Evolutionary conservation across 2,888 invertebrate genomes (phyloP).

Genomic region (Caradrina clavipalpis): DNA sequence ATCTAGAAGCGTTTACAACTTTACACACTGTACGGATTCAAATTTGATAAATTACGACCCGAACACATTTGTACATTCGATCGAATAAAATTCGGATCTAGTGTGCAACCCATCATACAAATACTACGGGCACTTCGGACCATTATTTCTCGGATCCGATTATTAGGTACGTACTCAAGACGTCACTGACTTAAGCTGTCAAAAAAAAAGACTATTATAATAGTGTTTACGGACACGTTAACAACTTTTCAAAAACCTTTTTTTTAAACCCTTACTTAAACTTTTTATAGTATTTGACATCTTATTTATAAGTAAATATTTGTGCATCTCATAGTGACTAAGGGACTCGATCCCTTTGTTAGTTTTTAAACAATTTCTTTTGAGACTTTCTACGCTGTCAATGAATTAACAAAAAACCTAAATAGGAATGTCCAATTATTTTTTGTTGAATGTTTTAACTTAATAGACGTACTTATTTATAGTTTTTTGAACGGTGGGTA

Average conservation of each 20-base stretch:
- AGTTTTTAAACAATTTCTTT: conserved; percentile 59
- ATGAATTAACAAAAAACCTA: conserved; percentile 54
- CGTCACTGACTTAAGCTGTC: not conserved
- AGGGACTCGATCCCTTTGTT: conserved; percentile 72
- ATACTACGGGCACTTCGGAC: no score
- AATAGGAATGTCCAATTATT: conserved; percentile 55
- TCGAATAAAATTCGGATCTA: not conserved
- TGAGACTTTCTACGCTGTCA: conserved; percentile 64
- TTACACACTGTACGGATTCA: not conserved
- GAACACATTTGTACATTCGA: not conserved
- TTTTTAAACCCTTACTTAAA: conserved; percentile 53
- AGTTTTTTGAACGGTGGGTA: conserved; percentile 16
- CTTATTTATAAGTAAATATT: conserved; percentile 80
- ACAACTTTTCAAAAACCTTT: conserved; percentile 55
- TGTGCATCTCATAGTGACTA: conserved; percentile 71
- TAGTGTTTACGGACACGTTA: not conserved
- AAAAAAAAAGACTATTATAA: not conserved
- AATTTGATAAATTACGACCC: no score
- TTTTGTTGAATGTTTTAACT: conserved; percentile 48
- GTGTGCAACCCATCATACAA: no score
- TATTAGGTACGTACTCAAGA: not conserved
- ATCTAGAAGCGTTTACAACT: not conserved
- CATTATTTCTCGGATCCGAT: not conserved
- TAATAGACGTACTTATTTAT: conserved; percentile 32
- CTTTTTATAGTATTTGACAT: conserved; percentile 72